phyloP scores from a whole-genome alignment of 1,140 invertebrate species.

The Saxidomus purpurata region DNA sequence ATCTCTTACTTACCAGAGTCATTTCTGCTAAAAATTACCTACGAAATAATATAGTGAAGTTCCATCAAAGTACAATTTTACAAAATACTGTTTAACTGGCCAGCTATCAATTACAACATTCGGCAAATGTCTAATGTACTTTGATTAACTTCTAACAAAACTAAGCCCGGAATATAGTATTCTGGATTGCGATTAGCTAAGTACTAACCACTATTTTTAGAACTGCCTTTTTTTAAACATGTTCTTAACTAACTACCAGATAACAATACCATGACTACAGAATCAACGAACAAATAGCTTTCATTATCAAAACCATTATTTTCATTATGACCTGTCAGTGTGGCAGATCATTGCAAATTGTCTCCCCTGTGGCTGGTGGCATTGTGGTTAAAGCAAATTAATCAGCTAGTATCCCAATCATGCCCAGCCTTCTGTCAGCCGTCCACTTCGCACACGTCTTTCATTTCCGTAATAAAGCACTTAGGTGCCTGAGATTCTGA shows the following conservation, averaged over 20 bases:
- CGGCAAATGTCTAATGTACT: no score
- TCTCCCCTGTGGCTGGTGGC: not conserved
- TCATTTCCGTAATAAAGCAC: slow-evolving; percentile 22
- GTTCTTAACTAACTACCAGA: no score
- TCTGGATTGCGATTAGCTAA: no score
- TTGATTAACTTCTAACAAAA: no score
- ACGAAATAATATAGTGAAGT: no score
- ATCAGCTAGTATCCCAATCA: not conserved
- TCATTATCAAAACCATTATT: not conserved
- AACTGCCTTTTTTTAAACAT: no score
- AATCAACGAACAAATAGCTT: not conserved
- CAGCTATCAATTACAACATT: no score
- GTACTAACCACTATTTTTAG: no score
- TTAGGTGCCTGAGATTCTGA: not conserved
- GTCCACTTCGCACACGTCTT: not conserved
- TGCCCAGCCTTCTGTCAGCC: not conserved
- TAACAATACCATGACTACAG: not conserved
- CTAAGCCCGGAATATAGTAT: no score
- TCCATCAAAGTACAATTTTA: no score
- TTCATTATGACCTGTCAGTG: not conserved
- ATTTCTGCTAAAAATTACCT: no score
- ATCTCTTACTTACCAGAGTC: not conserved
- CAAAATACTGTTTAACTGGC: no score
- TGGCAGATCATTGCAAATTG: not conserved
- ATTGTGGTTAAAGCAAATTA: not conserved